Evolutionary conservation across 2,888 invertebrate species (phyloP).

Genomic region (Cerceris ruficornis): DNA sequence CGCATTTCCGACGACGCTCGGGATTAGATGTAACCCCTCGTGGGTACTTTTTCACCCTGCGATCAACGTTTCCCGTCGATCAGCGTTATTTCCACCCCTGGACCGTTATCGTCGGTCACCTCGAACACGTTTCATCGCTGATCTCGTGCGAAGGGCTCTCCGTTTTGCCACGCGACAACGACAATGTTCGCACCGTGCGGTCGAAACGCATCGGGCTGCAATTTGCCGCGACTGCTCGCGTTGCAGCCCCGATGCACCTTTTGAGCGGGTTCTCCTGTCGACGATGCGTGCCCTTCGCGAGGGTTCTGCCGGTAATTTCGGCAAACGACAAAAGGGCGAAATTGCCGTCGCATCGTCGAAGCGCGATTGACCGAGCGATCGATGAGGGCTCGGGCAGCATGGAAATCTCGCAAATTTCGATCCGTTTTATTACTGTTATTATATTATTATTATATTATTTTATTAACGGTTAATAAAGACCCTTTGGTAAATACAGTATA

Average conservation of each 20-base stretch:
- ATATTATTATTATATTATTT: too few relatives aligned
- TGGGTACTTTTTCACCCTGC: too few relatives aligned
- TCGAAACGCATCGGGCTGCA: conserved; percentile 9
- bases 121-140: not conserved
- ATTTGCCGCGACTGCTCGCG: not conserved
- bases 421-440: too few relatives aligned
- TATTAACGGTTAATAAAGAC: too few relatives aligned
- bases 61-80: too few relatives aligned
- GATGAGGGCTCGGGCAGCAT: not conserved
- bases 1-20: too few relatives aligned
- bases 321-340: not conserved
- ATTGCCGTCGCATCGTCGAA: not conserved
- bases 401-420: not conserved
- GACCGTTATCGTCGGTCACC: not conserved
- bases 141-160: not conserved
- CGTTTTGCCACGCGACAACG: not conserved
- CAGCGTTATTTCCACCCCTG: too few relatives aligned
- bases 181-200: conserved; percentile 5
- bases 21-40: too few relatives aligned
- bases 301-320: not conserved
- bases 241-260: not conserved
- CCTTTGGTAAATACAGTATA: too few relatives aligned
- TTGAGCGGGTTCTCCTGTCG: not conserved
- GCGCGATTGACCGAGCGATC: not conserved
- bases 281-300: not conserved